Evolutionary conservation across 1,140 invertebrate genomes (phyloP).

Genomic region (Wiebesia pumilae): DNA sequence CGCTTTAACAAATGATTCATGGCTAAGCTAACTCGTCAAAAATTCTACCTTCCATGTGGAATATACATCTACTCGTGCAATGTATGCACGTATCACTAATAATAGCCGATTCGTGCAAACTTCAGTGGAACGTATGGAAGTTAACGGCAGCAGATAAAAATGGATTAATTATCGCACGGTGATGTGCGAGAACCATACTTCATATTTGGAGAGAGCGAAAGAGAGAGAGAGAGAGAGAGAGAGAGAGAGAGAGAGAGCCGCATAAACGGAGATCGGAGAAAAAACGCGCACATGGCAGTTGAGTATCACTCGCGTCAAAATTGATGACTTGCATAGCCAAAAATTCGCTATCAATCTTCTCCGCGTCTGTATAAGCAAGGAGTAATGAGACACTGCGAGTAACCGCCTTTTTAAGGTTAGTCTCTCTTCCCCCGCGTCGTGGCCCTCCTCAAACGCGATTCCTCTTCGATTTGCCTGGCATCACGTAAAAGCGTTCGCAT

Average conservation of each 20-base stretch:
- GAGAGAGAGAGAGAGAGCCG: background rate
- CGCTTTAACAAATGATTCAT: background rate
- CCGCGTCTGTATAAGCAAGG: background rate
- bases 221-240: background rate
- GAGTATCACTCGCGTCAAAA: slow-evolving; percentile 12
- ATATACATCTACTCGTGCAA: background rate
- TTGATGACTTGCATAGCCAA: slow-evolving; percentile 40
- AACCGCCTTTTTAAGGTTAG: background rate
- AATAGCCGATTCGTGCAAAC: background rate
- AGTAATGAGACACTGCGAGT: background rate
- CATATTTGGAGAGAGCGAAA: background rate
- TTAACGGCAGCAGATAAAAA: slow-evolving; percentile 12
- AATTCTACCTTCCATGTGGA: background rate
- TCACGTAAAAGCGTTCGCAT: slow-evolving; percentile 11
- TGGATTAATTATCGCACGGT: slow-evolving; percentile 48
- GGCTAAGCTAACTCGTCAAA: background rate
- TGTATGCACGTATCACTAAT: background rate
- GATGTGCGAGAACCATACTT: slow-evolving; percentile 45
- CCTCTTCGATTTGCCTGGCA: slow-evolving; percentile 23
- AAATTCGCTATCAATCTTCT: slow-evolving; percentile 50
- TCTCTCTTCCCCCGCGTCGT: background rate
- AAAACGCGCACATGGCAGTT: background rate
- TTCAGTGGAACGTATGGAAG: background rate
- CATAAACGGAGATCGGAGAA: background rate
- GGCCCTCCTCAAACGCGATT: background rate